Evolutionary conservation across 1,140 invertebrate genomes (phyloP), one percentile per base, ranked within the genome.

Genomic region (Caerostris darwini): DNA sequence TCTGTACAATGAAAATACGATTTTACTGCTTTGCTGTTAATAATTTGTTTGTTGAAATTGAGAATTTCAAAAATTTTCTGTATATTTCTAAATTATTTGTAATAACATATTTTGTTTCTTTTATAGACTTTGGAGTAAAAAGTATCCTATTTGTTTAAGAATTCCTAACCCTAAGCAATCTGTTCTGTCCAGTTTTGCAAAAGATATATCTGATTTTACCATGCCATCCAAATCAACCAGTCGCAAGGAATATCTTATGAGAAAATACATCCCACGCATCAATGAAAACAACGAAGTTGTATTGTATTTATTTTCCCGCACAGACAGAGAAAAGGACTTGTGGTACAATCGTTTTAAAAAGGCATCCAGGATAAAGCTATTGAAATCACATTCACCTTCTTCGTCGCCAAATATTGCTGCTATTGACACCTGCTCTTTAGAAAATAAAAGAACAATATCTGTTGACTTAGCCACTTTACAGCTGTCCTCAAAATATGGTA

Each of bases 261-360:
- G 89, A 57, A 82, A 77, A 82, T 53, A 56, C 53, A 19, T 56
- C 61, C 86, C 94, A 85, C 50, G 91, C 8, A 88, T 91, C 53
- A 95, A 95, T 85, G 95, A 95, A 77, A 95, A 95, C 83, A 95
- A 95, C 17, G 95, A 95, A 96, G 96, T 95, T 96, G 94, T 95
- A 67, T 94, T 97, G 19, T 97, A 97, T 95, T 96, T 99, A 87
- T 99, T 99, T 96, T 97, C 98, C 4, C 96, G 98, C 94, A 97
- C 97, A 87, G 97, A 98, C 95, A 96, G 98, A 83, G 98, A 99
- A 95, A 99, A 99, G 96, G 98, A 99, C 96, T 97, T 98, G 95
- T 99, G 98, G 98, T 98, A 96, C 96, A 96, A 96, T 94, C 95
- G 96, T 90, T 96, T 96, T 61, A 88, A 94, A 94, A 95, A 94